Percentiles rank a stretch among this genome's conserved stretches.
Conservation (phyloP, 2,888 invertebrate genomes). For the Dione vanillae region DNA sequence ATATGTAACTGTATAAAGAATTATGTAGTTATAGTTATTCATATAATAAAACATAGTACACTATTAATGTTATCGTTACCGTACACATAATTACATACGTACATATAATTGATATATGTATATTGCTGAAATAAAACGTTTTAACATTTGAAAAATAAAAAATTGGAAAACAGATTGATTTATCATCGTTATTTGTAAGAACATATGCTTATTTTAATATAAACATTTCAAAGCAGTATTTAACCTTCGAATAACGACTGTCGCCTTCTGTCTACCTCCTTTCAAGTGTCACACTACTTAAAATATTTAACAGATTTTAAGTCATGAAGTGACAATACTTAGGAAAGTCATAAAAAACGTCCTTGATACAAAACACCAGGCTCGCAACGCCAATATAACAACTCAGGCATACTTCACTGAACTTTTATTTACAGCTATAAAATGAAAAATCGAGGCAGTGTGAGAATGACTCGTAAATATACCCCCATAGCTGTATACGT, state of each 20-base stretch:
- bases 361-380: constrained; percentile 24
- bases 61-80: not conserved
- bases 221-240: too few relatives aligned
- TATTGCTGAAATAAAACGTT: not conserved
- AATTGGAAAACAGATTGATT: not conserved
- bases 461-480: constrained; percentile 16
- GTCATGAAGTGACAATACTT: constrained; percentile 5
- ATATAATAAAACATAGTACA: not conserved
- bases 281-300: not conserved
- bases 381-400: not conserved
- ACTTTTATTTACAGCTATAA: constrained; percentile 19
- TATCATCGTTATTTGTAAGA: too few relatives aligned
- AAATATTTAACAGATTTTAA: not conserved
- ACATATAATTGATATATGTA: too few relatives aligned
- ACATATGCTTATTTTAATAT: too few relatives aligned
- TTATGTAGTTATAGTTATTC: not conserved
- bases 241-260: too few relatives aligned
- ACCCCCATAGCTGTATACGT: not conserved
- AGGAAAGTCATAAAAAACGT: not conserved
- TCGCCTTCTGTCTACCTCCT: too few relatives aligned
- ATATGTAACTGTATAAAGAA: not conserved
- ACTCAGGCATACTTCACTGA: not conserved
- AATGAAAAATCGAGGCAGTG: constrained; percentile 4
- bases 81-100: not conserved
- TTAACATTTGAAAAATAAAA: not conserved